Conservation (phyloP, 2,888 invertebrate species). For the Chydorus sphaericus region DNA sequence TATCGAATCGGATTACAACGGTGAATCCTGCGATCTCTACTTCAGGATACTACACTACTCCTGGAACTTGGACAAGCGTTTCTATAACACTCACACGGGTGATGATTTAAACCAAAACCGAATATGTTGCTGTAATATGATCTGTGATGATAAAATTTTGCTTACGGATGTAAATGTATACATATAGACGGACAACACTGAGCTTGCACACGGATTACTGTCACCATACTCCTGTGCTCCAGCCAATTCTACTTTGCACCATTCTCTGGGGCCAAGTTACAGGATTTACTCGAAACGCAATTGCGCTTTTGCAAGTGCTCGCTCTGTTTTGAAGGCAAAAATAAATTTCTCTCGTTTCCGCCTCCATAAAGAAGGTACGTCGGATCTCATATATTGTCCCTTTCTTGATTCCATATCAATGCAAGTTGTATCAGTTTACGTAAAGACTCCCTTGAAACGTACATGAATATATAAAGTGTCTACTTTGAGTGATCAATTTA, state of each 20-base stretch:
- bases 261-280: background rate
- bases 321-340: background rate
- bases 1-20: conserved; percentile 7
- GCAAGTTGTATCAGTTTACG: too few relatives aligned
- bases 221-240: conserved; percentile 9
- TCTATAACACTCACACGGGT: background rate
- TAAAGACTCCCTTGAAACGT: too few relatives aligned
- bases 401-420: too few relatives aligned
- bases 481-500: too few relatives aligned
- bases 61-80: background rate
- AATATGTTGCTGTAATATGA: too few relatives aligned
- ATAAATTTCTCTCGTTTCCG: conserved; percentile 8
- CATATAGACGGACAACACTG: conserved; percentile 14
- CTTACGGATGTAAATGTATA: too few relatives aligned
- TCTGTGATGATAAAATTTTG: too few relatives aligned
- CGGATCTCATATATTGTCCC: too few relatives aligned
- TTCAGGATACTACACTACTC: conserved; percentile 9
- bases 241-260: background rate
- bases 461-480: too few relatives aligned
- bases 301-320: conserved; percentile 4
- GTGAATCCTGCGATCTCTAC: conserved; percentile 8
- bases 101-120: too few relatives aligned
- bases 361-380: too few relatives aligned
- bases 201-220: background rate
- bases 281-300: conserved; percentile 8